Conservation (phyloP, 2,797 vertebrate species). For the Sebastes oblongus region DNA sequence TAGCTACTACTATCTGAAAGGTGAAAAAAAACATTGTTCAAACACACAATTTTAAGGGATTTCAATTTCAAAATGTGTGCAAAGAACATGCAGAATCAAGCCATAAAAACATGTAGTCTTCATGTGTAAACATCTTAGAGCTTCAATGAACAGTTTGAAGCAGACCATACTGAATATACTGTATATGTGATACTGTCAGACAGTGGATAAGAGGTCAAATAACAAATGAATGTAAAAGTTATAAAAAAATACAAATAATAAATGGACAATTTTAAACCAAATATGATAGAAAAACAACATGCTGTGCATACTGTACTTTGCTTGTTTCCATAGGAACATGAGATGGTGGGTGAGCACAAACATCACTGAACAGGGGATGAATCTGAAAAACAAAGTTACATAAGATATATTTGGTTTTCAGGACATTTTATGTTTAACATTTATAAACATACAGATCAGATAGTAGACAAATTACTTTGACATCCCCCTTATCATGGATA, state of each 20-base stretch:
- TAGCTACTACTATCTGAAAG: neutral
- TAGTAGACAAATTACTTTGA: neutral
- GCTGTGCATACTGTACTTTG: neutral
- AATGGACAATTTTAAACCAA: neutral
- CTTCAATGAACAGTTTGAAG: neutral
- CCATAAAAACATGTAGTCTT: no score
- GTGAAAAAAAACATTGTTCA: neutral
- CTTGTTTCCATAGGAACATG: constrained; percentile 49
- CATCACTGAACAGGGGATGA: neutral
- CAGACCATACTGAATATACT: accelerated
- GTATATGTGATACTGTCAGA: neutral
- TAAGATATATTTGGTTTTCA: neutral
- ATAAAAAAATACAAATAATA: no score
- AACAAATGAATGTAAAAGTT: neutral
- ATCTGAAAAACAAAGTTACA: neutral
- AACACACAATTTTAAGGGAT: neutral
- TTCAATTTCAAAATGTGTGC: no score
- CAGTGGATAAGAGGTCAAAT: neutral
- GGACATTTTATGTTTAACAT: neutral
- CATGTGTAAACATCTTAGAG: neutral
- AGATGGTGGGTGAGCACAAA: constrained; percentile 21
- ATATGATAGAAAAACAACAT: neutral
- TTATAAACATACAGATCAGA: neutral
- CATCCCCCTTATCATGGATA: neutral
- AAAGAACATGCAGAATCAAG: neutral